Conservation (phyloP, 2,888 invertebrate species). For the Halictus ligatus region DNA sequence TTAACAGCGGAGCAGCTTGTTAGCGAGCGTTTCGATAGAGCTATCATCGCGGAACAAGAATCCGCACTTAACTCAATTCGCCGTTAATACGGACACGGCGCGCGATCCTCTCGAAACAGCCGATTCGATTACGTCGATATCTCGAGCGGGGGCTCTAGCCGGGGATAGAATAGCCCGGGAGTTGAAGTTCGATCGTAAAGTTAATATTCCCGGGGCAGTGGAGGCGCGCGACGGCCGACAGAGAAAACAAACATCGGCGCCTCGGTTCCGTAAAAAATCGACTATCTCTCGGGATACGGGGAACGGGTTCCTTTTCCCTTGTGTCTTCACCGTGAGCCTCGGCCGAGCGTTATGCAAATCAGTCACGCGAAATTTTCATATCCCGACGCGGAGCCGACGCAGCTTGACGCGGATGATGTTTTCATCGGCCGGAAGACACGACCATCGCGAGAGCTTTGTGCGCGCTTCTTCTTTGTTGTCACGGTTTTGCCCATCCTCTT, state of each 20-base stretch:
- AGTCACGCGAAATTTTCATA: conserved; percentile 27
- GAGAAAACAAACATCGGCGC: conserved; percentile 1
- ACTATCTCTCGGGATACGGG: background rate
- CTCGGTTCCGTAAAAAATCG: background rate
- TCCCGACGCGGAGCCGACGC: background rate
- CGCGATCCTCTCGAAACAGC: conserved; percentile 1
- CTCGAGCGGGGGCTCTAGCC: background rate
- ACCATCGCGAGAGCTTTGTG: conserved; percentile 6
- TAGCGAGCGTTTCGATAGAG: conserved; percentile 34
- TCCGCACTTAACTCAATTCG: conserved; percentile 52
- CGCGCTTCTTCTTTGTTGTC: background rate
- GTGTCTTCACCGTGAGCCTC: background rate
- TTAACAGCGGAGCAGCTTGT: conserved; percentile 19
- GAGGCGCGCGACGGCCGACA: background rate
- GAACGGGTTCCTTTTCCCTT: conserved; percentile 5
- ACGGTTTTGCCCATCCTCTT: background rate
- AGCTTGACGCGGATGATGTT: conserved; percentile 6
- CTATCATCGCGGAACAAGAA: conserved; percentile 48
- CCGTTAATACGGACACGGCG: conserved; percentile 18
- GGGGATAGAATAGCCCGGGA: conserved; percentile 2
- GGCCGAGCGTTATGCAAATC: conserved; percentile 26
- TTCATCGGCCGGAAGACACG: conserved; percentile 9
- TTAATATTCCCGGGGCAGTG: conserved; percentile 22
- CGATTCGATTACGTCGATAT: conserved; percentile 44
- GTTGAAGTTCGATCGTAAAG: conserved; percentile 32